These are phyloP conservation scores for Drosophila pseudotalamancana DNA, from an alignment of 2,888 invertebrate genomes.

Conservation along the genomic window DNA sequence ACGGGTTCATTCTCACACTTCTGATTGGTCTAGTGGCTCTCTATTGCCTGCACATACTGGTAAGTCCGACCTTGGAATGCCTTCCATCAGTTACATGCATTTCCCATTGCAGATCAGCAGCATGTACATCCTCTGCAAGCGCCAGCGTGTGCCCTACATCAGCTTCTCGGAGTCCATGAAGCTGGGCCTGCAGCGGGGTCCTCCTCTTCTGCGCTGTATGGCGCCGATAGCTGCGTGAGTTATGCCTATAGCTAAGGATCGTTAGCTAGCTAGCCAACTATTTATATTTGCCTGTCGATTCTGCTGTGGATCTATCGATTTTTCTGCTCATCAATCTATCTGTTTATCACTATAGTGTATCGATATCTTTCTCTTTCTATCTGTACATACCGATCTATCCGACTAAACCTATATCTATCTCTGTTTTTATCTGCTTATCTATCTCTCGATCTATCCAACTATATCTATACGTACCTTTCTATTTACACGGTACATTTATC, in stretches of 20 bases:
- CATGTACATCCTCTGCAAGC: conserved; percentile 86
- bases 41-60: conserved; percentile 97
- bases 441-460: not conserved
- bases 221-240: conserved; percentile 86
- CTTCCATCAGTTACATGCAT: too few relatives aligned
- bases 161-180: conserved; percentile 94
- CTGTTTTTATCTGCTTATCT: not conserved
- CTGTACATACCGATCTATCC: too few relatives aligned
- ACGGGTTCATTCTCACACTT: conserved; percentile 93
- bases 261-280: not conserved
- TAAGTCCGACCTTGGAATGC: conserved; percentile 80
- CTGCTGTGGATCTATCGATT: not conserved
- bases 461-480: not conserved
- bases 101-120: conserved; percentile 66
- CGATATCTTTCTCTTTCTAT: not conserved
- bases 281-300: not conserved
- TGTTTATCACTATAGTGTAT: not conserved
- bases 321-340: not conserved
- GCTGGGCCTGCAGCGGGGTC: conserved; percentile 90
- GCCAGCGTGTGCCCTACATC: conserved; percentile 89
- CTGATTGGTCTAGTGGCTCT: conserved; percentile 95
- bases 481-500: not conserved
- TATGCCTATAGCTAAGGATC: too few relatives aligned
- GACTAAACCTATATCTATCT: too few relatives aligned
- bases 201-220: conserved; percentile 87